Evolutionary conservation across 1,140 invertebrate genomes (phyloP), one percentile per base, ranked within the genome.

Genomic region (Gryllus bimaculatus): DNA sequence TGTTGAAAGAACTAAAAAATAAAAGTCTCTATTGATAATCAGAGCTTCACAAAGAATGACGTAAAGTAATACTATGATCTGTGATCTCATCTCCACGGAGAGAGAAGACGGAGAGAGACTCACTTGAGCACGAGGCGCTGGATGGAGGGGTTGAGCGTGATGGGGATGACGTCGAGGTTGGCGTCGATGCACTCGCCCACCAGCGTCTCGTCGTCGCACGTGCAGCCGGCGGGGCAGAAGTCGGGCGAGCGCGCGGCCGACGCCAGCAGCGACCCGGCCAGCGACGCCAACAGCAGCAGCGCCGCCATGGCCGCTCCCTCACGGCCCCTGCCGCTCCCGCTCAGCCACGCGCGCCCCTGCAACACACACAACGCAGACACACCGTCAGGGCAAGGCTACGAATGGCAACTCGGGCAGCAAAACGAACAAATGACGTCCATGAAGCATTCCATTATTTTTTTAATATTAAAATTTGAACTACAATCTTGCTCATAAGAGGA

Each of bases 121-220:
- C 54, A 66, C 82, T 92, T 91, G 48, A 97, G 90, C 75, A 94
- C 91, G 78, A 96, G 90, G 39, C 93, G 88, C 84, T 94, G 93
- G 78, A 96, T 94, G 81, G 92, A 93, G 7, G 96, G 96, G 86
- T 97, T 97, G 74, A 97, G 88, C 0, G 95, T 94, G 81, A 97
- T 96, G 66, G 95, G 96, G 74, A 97, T 91, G 18, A 96, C 93
- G 85, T 96, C 94, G 73, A 97, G 87, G 80, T 92, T 93, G 81
- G 93, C 94, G 83, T 92, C 91, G 81, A 94, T 90, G 85, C 96
- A 97, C 76, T 92, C 90, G 0, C 96, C 95, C n/a, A 94, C 91
- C 77, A 96, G 89, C 0, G 91, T 95, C 77, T 95, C 93, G 83
- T 97, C 95, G 85, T 97, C 93, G 86, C 95, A 96, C 83, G 87